Conservation (phyloP, 1,140 invertebrate species). For the Heliconius hermathena region DNA sequence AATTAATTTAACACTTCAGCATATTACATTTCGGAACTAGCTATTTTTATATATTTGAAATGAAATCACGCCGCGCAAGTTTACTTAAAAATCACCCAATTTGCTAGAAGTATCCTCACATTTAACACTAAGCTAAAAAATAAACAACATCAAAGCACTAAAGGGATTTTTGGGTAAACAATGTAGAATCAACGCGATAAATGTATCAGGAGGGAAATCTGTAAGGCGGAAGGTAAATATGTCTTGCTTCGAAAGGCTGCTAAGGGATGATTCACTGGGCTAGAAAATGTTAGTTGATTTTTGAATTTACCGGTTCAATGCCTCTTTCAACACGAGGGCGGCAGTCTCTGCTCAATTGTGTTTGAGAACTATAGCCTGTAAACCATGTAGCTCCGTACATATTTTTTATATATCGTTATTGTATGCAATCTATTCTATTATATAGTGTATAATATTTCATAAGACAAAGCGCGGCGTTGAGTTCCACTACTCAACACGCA, state of each 20-base stretch:
- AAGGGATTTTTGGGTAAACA: constrained; percentile 58
- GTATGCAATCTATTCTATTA: background rate
- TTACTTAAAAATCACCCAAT: background rate
- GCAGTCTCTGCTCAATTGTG: constrained; percentile 45
- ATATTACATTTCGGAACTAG: background rate
- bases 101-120: background rate
- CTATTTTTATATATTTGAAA: background rate
- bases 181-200: constrained; percentile 69
- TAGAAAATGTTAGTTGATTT: constrained; percentile 81
- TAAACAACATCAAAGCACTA: constrained; percentile 14
- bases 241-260: constrained; percentile 64
- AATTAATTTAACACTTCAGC: background rate
- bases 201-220: constrained; percentile 74
- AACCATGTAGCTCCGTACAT: constrained; percentile 15
- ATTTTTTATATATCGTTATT: background rate
- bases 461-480: no score
- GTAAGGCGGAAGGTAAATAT: constrained; percentile 65
- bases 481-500: no score
- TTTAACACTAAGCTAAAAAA: constrained; percentile 8
- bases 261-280: constrained; percentile 70
- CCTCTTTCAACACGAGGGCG: constrained; percentile 53
- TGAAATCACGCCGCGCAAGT: background rate
- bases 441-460: background rate
- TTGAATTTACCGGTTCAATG: constrained; percentile 74
- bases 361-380: constrained; percentile 37